Evolutionary conservation across 2,797 vertebrate genomes (phyloP), one percentile per base, ranked within the genome.

Genomic region (Darevskia mixta): DNA sequence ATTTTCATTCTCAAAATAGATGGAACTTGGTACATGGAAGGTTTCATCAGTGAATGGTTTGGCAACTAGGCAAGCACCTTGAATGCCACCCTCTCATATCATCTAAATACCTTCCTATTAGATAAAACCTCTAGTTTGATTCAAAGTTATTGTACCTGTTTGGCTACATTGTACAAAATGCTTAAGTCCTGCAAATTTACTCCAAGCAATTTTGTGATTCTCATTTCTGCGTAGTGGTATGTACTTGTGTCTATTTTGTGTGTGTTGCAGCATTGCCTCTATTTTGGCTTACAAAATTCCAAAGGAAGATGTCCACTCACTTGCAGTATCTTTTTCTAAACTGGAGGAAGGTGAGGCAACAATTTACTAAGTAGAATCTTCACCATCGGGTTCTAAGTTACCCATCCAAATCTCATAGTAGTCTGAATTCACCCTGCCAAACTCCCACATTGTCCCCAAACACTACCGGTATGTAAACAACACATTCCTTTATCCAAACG

Each of bases 271-370:
- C 94, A 99, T 99, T 95, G 97, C 98, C 35, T 98, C 98, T 5
- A 95, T 99, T 96, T 97, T 99, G 98, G 98, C 98, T 0, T 99
- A 98, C 93, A 99, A 99, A 96, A 97, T 99, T 90, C 98, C 99
- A 88, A 99, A 97, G 95, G 98, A 98, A 95, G 98, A 99, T 49
- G 98, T 99, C 5, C 97, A 96, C 20, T 99, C 98, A 0, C 97
- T 99, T 92, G 96, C 99, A 87, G 95, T 97, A 84, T 96, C 97
- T 64, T 99, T 99, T 96, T 95, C 98, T 81, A 97, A 98, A 93
- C 94, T 99, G 82, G 99, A 99, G 94, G 98, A 97, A 87, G 98
- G 99, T 99, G 96, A 98, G 96, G 73, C 35, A 77, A 89, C 35
- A 66, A 27, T 81, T 43, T 67, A 10, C 38, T 72, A 69, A 38